Conservation (phyloP, 2,113 vertebrate genomes). For the Bufo gargarizans region DNA sequence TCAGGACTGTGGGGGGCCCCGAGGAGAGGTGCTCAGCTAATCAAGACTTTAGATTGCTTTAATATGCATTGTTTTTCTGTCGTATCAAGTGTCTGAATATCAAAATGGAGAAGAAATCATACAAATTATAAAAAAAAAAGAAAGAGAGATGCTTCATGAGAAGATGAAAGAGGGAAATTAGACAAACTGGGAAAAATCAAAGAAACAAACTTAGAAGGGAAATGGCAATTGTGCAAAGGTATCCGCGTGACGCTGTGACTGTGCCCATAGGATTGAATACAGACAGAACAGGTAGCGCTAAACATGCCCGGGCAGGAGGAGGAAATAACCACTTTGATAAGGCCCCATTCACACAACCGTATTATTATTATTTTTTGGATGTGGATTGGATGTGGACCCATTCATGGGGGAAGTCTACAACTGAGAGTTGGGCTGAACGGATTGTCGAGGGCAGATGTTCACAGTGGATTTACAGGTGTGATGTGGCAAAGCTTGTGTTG, state of each 20-base stretch:
- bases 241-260: not conserved
- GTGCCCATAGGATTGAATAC: too few species aligned
- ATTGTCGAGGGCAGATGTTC: too few species aligned
- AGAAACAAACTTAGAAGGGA: slow-evolving; percentile 9
- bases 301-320: too few species aligned
- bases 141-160: not conserved
- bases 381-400: too few species aligned
- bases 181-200: not conserved
- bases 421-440: too few species aligned
- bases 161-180: not conserved
- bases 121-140: slow-evolving; percentile 30
- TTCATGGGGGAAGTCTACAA: too few species aligned
- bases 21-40: slow-evolving; percentile 58
- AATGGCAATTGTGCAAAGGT: not conserved
- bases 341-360: too few species aligned
- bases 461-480: too few species aligned
- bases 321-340: too few species aligned
- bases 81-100: slow-evolving; percentile 47
- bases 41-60: slow-evolving; percentile 56
- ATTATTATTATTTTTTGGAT: too few species aligned
- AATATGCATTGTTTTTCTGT: slow-evolving; percentile 59
- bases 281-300: too few species aligned
- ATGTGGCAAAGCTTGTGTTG: too few species aligned
- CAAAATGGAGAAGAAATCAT: slow-evolving; percentile 50
- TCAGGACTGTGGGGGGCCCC: slow-evolving; percentile 39